phyloP scores from a whole-genome alignment of 2,888 invertebrate genomes.

The Alloscopus bannaensis region DNA sequence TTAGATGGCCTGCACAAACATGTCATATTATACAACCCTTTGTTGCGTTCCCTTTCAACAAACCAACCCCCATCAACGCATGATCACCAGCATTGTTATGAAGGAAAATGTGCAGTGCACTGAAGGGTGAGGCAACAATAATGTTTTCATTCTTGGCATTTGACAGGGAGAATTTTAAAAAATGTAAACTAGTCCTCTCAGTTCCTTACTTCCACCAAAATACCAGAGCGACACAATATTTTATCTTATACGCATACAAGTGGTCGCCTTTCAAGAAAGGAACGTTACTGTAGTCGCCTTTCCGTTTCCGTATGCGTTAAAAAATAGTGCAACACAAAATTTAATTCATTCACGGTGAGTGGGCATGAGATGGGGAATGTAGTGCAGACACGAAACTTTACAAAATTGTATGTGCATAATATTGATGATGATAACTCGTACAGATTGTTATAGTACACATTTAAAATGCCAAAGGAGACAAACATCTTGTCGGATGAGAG shows the following conservation, averaged over 20 bases:
- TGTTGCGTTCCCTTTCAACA: not conserved
- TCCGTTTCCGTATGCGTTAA: not conserved
- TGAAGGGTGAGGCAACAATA: not conserved
- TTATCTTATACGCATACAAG: not conserved
- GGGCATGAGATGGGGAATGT: not conserved
- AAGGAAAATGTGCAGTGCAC: not conserved
- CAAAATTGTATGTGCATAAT: slow-evolving; percentile 4
- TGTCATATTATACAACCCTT: not conserved
- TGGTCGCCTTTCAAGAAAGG: not conserved
- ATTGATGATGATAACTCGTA: not conserved
- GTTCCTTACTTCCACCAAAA: slow-evolving; percentile 6
- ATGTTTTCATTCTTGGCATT: not conserved
- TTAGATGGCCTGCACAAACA: not conserved
- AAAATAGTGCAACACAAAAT: not conserved
- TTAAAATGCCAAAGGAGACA: slow-evolving; percentile 51
- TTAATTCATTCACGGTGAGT: not conserved
- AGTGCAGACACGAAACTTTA: slow-evolving; percentile 6
- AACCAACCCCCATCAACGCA: not conserved
- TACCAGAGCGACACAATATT: not conserved
- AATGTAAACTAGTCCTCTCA: slow-evolving; percentile 7
- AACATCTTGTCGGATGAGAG: slow-evolving; percentile 14
- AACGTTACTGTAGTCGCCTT: not conserved
- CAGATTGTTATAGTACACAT: slow-evolving; percentile 26
- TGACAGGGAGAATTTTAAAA: not conserved
- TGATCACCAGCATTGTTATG: not conserved